phyloP scores from a whole-genome alignment of 64 coral and sea anemone genomes.

The Acropora yongei region DNA sequence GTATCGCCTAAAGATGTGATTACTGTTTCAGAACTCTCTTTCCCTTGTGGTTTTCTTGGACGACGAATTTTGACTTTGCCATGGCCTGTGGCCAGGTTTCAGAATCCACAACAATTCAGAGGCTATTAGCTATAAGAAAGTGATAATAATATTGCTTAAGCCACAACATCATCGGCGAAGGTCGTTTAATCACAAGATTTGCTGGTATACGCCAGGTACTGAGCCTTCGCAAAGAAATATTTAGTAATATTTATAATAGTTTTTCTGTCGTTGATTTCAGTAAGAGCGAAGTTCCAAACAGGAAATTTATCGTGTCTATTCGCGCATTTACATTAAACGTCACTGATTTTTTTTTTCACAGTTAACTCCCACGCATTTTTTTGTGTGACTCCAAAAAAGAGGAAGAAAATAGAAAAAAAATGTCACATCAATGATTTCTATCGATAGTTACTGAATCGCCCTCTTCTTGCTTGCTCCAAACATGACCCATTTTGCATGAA shows the following conservation, averaged over 20 bases:
- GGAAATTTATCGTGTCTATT: slow-evolving; percentile 2
- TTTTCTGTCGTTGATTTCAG: no score
- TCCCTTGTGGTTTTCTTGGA: no score
- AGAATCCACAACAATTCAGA: no score
- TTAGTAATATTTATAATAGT: not conserved
- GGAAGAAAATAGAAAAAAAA: not conserved
- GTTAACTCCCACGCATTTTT: not conserved
- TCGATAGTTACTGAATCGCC: no score
- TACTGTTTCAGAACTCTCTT: not conserved
- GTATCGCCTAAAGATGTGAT: not conserved
- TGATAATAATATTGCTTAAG: no score
- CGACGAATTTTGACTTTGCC: not conserved
- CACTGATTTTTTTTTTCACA: not conserved
- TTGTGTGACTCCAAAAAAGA: not conserved
- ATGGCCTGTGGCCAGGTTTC: not conserved
- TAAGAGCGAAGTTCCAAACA: not conserved
- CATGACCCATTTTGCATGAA: no score
- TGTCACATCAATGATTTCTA: no score
- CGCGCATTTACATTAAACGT: not conserved
- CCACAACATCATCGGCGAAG: no score
- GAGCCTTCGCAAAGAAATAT: not conserved
- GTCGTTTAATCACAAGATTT: no score
- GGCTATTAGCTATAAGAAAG: no score
- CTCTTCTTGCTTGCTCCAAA: no score
- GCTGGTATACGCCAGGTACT: no score